A percentile compares a stretch with the other conserved stretches of the same genome.
phyloP scores from a whole-genome alignment of 2,888 invertebrate species.

The Pristionchus exspectatus region DNA sequence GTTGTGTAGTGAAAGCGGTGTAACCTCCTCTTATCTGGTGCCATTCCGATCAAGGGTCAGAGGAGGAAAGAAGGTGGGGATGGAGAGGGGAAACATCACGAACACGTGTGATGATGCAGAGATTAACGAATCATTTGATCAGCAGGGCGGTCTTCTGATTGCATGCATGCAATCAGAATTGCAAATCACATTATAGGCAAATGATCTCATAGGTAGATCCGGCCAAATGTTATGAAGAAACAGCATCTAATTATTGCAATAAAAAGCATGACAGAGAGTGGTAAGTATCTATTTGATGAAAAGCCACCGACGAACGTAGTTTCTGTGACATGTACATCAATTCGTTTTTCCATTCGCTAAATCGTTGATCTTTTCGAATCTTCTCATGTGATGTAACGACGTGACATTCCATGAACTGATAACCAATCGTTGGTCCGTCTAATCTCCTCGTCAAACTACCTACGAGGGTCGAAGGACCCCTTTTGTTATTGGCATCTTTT shows the following conservation, averaged over 20 bases:
- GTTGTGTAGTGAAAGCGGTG: neutral
- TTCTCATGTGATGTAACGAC: neutral
- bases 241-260: no score
- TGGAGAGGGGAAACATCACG: neutral
- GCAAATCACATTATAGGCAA: no score
- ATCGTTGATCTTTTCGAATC: neutral
- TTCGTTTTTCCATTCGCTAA: no score
- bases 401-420: neutral
- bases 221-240: no score
- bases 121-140: neutral
- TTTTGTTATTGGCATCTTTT: neutral
- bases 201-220: no score
- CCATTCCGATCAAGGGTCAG: neutral
- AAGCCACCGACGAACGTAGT: no score
- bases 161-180: no score
- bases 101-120: neutral
- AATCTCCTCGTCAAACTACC: neutral
- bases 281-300: no score
- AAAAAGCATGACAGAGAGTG: no score
- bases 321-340: no score
- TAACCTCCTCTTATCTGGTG: neutral
- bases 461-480: neutral
- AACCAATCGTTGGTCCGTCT: neutral
- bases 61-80: neutral
- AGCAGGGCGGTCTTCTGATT: neutral